Evolutionary conservation across 2,113 vertebrate species (phyloP), one percentile per base, ranked within the genome.

Genomic region (Sapajus apella): DNA sequence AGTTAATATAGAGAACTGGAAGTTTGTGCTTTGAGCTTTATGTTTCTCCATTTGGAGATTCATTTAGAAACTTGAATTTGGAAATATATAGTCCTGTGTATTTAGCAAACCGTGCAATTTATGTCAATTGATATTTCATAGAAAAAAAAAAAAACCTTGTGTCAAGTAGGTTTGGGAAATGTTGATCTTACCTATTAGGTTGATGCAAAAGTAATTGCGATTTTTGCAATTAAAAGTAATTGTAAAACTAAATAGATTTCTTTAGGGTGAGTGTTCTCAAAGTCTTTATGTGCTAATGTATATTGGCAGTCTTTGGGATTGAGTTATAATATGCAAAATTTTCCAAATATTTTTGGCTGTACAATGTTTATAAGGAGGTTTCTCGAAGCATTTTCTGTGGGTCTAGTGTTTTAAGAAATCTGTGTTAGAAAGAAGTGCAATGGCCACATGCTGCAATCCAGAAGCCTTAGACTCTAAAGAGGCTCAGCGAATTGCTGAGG

Each of bases 61-160:
- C 88, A 64, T 64, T 55, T 66, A 56, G 75, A 47, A 76, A 56
- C 37, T 89, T 89, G 47, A 72, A 72, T 52, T 87, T 91, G 68
- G 43, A 87, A 90, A 40, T 52, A 61, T 12, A 14, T 35, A 52
- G 40, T 66, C 40, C 17, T 0, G 2, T 75, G 35, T 94, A 40
- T 94, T 95, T 82, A 76, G 17, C 9, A 66, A 82, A 86, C 43
- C 6, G 0, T n/a, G 2, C 4, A 37, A 11, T 90, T 90, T 89
- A 87, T 72, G 23, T 58, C 12, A 55, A 83, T 61, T 35, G 27
- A 30, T 37, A 35, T 83, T 68, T 90, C 47, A n/a, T 13, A 43
- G 50, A 20, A 55, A 83, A 88, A 58, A 85, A 12, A 35, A 58
- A 85, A 12, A 35, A 61, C 58, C 83, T 18, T 11, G 18, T 25